A percentile compares a stretch with the other conserved stretches of the same genome.
These are phyloP conservation scores for Drosophila kurseongensis DNA, from an alignment of 1,140 invertebrate species.

Conservation along the genomic window DNA sequence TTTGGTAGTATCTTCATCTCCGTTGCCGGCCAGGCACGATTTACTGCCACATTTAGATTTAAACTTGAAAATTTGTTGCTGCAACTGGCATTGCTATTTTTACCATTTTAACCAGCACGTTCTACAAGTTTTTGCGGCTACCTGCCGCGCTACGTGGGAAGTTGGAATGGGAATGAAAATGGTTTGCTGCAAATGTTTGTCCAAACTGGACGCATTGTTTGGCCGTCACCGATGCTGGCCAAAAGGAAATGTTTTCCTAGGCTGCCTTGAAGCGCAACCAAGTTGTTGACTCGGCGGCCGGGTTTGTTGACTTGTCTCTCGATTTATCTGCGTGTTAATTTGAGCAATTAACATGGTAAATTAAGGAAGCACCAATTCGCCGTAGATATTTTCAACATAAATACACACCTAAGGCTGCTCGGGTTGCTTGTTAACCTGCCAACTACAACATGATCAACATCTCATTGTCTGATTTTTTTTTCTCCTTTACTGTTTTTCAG, in stretches of 20 bases:
- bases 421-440: slow-evolving; percentile 53
- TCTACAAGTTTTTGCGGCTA: slow-evolving; percentile 61
- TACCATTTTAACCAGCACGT: slow-evolving; percentile 47
- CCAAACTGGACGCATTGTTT: slow-evolving; percentile 43
- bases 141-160: slow-evolving; percentile 64
- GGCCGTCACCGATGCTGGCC: slow-evolving; percentile 10
- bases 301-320: slow-evolving; percentile 51
- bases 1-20: slow-evolving; percentile 22
- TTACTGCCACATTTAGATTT: slow-evolving; percentile 63
- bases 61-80: slow-evolving; percentile 69
- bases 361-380: slow-evolving; percentile 68
- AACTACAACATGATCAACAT: slow-evolving; percentile 56
- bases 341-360: slow-evolving; percentile 64
- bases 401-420: slow-evolving; percentile 42
- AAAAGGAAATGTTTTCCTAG: slow-evolving; percentile 43
- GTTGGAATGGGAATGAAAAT: slow-evolving; percentile 36
- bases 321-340: slow-evolving; percentile 73
- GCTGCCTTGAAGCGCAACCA: slow-evolving; percentile 49
- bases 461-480: slow-evolving; percentile 42
- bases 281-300: slow-evolving; percentile 30
- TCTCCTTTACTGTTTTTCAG: slow-evolving; percentile 14
- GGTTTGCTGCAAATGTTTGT: slow-evolving; percentile 42
- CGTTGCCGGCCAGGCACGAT: slow-evolving; percentile 45
- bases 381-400: slow-evolving; percentile 51
- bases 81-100: slow-evolving; percentile 26